These are phyloP conservation scores for Bombyx huttoni DNA, from an alignment of 2,888 invertebrate genomes.

Conservation along the genomic window DNA sequence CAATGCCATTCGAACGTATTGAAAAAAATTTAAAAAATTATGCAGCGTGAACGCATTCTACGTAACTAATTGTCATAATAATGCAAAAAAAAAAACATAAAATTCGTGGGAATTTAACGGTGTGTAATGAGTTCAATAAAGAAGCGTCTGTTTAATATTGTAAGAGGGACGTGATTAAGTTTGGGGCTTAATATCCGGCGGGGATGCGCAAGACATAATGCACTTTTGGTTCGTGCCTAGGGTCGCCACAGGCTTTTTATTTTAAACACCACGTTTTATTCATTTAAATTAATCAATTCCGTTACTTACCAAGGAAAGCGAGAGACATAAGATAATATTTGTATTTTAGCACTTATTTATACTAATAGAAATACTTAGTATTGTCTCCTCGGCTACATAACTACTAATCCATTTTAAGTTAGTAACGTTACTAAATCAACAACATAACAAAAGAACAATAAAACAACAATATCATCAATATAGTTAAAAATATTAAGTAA, in stretches of 20 bases:
- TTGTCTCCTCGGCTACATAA: neutral
- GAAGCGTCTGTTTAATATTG: slow-evolving; percentile 53
- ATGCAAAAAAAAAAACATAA: slow-evolving; percentile 36
- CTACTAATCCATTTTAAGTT: no score
- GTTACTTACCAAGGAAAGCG: no score
- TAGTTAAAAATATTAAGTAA: no score
- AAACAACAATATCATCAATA: no score
- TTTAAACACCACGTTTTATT: neutral
- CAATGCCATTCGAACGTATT: slow-evolving; percentile 19
- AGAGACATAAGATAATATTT: no score
- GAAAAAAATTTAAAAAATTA: slow-evolving; percentile 40
- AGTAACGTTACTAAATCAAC: no score
- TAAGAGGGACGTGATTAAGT: slow-evolving; percentile 57
- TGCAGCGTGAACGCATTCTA: slow-evolving; percentile 67
- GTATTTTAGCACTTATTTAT: neutral
- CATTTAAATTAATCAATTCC: no score
- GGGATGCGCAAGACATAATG: slow-evolving; percentile 61
- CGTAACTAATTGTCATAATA: slow-evolving; percentile 53
- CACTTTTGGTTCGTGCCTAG: slow-evolving; percentile 32
- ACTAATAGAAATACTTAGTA: neutral
- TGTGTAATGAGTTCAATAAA: slow-evolving; percentile 52
- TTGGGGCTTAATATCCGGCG: slow-evolving; percentile 61
- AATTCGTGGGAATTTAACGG: slow-evolving; percentile 58
- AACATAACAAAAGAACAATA: no score
- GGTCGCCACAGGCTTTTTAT: slow-evolving; percentile 18